Conservation (phyloP, 1,140 invertebrate genomes). For the Danaus plexippus region DNA sequence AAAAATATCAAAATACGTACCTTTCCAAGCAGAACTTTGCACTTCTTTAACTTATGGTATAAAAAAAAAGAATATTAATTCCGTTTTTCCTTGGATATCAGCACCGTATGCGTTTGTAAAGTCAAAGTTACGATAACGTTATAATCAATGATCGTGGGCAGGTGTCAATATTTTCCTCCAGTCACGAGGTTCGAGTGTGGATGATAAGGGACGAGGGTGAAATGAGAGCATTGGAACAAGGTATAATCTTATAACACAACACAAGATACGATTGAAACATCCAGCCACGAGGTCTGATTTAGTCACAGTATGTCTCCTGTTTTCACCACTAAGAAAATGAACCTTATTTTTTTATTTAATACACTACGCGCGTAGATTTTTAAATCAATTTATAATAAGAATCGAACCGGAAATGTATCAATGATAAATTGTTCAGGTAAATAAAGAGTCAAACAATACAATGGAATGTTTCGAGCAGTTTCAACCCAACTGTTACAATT, state of each 20-base stretch:
- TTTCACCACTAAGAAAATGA: too few relatives aligned
- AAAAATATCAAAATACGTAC: too few relatives aligned
- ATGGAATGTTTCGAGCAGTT: conserved; percentile 24
- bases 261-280: conserved; percentile 4
- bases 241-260: conserved; percentile 1
- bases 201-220: conserved; percentile 50
- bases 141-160: conserved; percentile 16
- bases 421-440: background rate
- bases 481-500: conserved; percentile 26
- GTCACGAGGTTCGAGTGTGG: conserved; percentile 41
- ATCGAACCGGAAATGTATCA: background rate
- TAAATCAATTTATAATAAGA: too few relatives aligned
- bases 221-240: conserved; percentile 23
- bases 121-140: conserved; percentile 31
- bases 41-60: too few relatives aligned
- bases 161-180: conserved; percentile 23
- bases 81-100: too few relatives aligned
- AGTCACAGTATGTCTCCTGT: too few relatives aligned
- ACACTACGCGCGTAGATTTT: too few relatives aligned
- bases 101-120: conserved; percentile 11
- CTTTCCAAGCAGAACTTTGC: too few relatives aligned
- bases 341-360: too few relatives aligned
- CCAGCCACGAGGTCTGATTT: conserved; percentile 2
- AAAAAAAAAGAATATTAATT: too few relatives aligned
- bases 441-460: conserved; percentile 12